Conservation (phyloP, 2,888 invertebrate genomes). For the Tortrix viridana region DNA sequence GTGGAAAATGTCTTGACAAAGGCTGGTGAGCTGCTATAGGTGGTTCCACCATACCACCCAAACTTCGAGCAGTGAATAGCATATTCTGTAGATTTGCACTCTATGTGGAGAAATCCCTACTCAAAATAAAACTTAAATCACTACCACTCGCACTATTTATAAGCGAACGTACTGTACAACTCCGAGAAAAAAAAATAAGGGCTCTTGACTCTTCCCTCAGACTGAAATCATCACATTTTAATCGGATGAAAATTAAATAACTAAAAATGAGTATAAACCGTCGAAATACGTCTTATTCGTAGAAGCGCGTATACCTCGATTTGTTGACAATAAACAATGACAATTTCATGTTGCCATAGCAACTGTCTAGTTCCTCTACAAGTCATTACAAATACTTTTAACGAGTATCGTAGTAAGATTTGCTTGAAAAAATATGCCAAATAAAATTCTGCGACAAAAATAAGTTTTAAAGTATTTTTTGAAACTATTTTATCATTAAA, state of each 20-base stretch:
- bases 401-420: no score
- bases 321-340: constrained; percentile 28
- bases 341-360: constrained; percentile 43
- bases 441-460: no score
- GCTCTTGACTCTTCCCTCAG: not conserved
- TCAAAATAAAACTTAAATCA: constrained; percentile 11
- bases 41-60: constrained; percentile 61
- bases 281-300: not conserved
- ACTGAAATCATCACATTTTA: not conserved
- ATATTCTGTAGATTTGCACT: constrained; percentile 44
- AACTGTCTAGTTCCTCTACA: constrained; percentile 23
- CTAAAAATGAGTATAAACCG: not conserved
- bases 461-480: no score
- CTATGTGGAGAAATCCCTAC: constrained; percentile 4
- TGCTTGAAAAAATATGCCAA: no score
- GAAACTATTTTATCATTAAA: no score
- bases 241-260: not conserved
- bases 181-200: constrained; percentile 5
- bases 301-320: no score
- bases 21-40: constrained; percentile 50
- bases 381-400: not conserved
- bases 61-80: constrained; percentile 55
- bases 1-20: constrained; percentile 61
- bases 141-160: constrained; percentile 28
- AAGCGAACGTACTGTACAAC: constrained; percentile 16